phyloP scores from a whole-genome alignment of 2,888 invertebrate genomes.

The Drosophila merina region DNA sequence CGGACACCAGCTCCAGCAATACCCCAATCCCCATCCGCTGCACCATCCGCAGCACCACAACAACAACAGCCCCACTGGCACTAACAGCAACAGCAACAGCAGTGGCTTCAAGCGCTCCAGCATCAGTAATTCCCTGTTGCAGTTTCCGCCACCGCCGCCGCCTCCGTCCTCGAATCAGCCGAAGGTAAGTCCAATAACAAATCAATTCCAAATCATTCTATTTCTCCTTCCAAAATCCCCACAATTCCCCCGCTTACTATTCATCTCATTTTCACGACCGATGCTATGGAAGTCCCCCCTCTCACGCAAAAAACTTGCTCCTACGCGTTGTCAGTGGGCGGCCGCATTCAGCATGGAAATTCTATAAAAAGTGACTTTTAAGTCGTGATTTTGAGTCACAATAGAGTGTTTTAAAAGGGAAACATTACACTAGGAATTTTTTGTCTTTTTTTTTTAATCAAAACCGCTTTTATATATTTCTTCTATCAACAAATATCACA shows the following conservation, averaged over 20 bases:
- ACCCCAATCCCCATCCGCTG: constrained; percentile 1
- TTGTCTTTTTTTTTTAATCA: background rate
- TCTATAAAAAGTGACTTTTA: background rate
- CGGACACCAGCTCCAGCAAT: constrained; percentile 61
- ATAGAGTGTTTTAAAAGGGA: background rate
- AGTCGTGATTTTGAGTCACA: background rate
- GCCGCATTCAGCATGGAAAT: constrained; percentile 19
- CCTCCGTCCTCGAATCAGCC: constrained; percentile 49
- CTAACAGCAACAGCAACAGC: constrained; percentile 45
- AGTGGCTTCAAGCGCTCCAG: constrained; percentile 63
- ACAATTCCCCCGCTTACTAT: background rate
- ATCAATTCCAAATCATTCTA: constrained; percentile 25
- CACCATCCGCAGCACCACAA: constrained; percentile 29
- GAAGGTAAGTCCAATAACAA: constrained; percentile 63
- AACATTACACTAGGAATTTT: no score
- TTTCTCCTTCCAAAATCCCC: constrained; percentile 7
- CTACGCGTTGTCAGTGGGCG: constrained; percentile 28
- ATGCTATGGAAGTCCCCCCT: constrained; percentile 31
- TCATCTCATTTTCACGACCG: constrained; percentile 15
- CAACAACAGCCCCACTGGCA: constrained; percentile 40
- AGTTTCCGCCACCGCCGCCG: constrained; percentile 57
- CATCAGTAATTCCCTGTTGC: constrained; percentile 61
- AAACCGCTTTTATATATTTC: background rate
- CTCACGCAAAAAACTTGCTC: constrained; percentile 8
- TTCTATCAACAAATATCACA: constrained; percentile 23